Percentiles rank a stretch among this genome's conserved stretches.
phyloP scores from a whole-genome alignment of 2,113 vertebrate species.

The Struthidea cinerea region DNA sequence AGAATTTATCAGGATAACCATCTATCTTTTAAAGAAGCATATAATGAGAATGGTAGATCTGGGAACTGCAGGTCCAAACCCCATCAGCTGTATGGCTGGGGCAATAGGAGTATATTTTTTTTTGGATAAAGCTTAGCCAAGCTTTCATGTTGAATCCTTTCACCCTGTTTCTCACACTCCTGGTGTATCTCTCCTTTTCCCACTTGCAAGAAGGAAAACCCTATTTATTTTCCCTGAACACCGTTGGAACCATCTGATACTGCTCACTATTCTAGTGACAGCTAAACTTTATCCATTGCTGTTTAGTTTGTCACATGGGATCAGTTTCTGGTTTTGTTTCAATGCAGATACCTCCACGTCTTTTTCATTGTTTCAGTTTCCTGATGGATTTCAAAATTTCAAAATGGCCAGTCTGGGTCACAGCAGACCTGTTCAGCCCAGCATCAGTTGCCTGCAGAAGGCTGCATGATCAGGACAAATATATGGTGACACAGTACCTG shows the following conservation, averaged over 20 bases:
- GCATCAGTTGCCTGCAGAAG: background rate
- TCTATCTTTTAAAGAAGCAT: background rate
- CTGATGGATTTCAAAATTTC: background rate
- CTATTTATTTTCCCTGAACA: background rate
- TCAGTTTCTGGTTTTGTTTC: background rate
- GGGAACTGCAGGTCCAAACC: background rate
- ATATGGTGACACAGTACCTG: background rate
- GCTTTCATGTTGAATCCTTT: background rate
- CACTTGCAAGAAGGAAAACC: background rate
- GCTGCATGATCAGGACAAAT: background rate
- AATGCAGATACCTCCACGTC: background rate
- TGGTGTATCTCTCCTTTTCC: background rate
- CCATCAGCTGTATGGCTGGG: background rate
- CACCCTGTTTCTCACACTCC: background rate
- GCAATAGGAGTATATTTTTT: background rate
- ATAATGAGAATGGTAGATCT: background rate
- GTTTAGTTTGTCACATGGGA: background rate
- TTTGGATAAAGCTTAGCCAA: background rate
- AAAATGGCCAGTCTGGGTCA: background rate
- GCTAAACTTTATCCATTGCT: background rate
- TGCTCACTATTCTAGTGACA: background rate
- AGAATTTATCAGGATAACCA: background rate
- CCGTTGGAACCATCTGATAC: background rate
- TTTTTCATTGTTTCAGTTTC: background rate
- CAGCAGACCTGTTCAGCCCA: background rate